Evolutionary conservation across 2,113 vertebrate species (phyloP).

Genomic region (Notarius quadriscutis): DNA sequence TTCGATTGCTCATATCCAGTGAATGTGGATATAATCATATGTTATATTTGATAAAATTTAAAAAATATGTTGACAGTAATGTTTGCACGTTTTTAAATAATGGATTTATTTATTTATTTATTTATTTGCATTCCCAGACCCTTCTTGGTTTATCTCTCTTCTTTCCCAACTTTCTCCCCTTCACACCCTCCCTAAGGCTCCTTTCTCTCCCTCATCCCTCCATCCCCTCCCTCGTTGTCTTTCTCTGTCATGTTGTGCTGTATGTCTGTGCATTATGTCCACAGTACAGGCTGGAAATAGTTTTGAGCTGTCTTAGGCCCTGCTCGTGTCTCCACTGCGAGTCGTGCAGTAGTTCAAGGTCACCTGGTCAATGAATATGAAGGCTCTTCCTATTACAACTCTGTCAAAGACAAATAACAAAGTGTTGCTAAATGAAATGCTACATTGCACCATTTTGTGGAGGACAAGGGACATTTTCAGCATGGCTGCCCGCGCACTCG

Average conservation of each 20-base stretch:
- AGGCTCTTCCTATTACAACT: slow-evolving; percentile 76
- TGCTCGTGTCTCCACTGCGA: slow-evolving; percentile 47
- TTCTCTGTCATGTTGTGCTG: slow-evolving; percentile 28
- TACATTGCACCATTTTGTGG: slow-evolving; percentile 77
- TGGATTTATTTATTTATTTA: not conserved
- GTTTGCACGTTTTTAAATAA: not conserved
- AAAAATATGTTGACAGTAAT: not conserved
- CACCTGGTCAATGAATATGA: slow-evolving; percentile 76
- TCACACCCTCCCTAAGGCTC: not conserved
- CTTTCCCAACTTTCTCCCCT: not conserved
- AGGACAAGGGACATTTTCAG: slow-evolving; percentile 81
- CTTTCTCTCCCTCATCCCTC: not conserved
- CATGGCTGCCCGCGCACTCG: slow-evolving; percentile 74
- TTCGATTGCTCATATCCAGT: no score
- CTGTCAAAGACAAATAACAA: slow-evolving; percentile 81
- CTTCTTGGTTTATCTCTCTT: not conserved
- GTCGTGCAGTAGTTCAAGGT: slow-evolving; percentile 64
- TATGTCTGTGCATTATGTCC: slow-evolving; percentile 54
- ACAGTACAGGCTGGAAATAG: slow-evolving; percentile 53
- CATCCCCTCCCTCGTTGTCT: slow-evolving; percentile 15
- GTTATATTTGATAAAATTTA: no score
- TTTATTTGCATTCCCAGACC: not conserved
- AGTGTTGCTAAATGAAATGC: slow-evolving; percentile 77
- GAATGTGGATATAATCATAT: no score
- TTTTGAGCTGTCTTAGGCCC: slow-evolving; percentile 55